Base-by-base conservation (phyloP, 2,797 vertebrate genomes). In the Sebastiscus tertius region DNA sequence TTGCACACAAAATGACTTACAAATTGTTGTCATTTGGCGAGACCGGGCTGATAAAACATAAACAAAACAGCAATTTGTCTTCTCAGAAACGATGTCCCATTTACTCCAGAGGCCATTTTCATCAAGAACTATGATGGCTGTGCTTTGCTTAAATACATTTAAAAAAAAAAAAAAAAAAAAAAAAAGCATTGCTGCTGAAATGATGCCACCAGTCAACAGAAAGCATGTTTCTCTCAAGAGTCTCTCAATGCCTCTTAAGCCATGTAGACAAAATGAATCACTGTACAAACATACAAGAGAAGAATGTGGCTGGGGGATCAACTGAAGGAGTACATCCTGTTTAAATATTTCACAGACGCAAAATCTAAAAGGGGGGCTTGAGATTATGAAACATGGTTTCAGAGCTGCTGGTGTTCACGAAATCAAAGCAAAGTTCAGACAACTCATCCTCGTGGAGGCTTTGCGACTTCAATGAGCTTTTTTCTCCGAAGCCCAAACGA, bases 281-380 rank as follows among this genome's bases (percentile, higher is more conserved):
- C 18, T 75, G 72, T 39, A 68, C 78, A 82, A 75, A 75, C 64
- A 79, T 71, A 24, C 29, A 13, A 62, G 52, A 75, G n/a, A 61
- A 58, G 56, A 79, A 52, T 60, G 36, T 68, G 27, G 14, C 70
- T 20, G 66, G 22, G 64, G 63, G 58, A 55, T 75, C 36, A 71
- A 79, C 69, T 72, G 0, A 7, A 62, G n/a, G 33, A 82, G 72
- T 34, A 55, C 75, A 55, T 82, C 39, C 60, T 84, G 20, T 78
- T 81, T 85, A 65, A 87, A 88, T 88, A 80, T 89, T 89, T 90
- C 68, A 90, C 62, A 26, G 14, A 63, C 62, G 39, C 64, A 60
- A 80, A 84, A 71, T 81, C 59, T 79, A 55, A 75, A 70, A 77
- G 14, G 68, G 49, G 52, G 70, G 81, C 64, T 75, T 1, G 59